These are phyloP conservation scores for Grantiella picta DNA, from an alignment of 2,113 vertebrate genomes.

Conservation along the genomic window DNA sequence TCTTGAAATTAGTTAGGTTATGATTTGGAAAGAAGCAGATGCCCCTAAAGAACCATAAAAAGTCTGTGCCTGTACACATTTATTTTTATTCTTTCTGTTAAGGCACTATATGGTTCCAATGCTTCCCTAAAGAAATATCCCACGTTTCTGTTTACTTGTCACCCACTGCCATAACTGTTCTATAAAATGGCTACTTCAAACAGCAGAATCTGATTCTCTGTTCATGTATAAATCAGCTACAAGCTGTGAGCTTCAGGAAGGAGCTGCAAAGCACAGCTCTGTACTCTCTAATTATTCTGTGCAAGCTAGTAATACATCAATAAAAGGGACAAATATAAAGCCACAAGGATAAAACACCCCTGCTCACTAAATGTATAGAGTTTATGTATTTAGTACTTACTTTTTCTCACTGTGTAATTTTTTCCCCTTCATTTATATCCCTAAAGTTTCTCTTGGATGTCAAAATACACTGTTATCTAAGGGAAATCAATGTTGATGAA, in stretches of 20 bases:
- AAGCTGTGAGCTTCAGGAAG: not conserved
- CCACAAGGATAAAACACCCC: not conserved
- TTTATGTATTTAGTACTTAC: not conserved
- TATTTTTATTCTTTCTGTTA: not conserved
- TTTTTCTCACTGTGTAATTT: not conserved
- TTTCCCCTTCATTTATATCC: not conserved
- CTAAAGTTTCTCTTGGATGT: not conserved
- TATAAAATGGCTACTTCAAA: not conserved
- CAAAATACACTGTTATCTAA: not conserved
- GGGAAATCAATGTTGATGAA: not conserved
- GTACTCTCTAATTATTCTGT: not conserved
- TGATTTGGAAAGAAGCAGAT: not conserved
- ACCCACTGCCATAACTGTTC: not conserved
- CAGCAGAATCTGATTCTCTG: not conserved
- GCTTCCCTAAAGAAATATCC: not conserved
- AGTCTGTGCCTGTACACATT: fast-evolving
- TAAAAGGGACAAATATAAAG: not conserved
- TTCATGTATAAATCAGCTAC: not conserved
- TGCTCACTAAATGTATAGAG: not conserved
- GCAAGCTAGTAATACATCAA: not conserved
- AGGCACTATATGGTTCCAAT: not conserved
- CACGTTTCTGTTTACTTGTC: not conserved
- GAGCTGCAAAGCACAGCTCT: not conserved
- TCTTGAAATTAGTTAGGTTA: not conserved
- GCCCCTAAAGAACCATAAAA: not conserved